Conservation (phyloP, 1,140 invertebrate genomes). For the Leptinotarsa undecemlineata region DNA sequence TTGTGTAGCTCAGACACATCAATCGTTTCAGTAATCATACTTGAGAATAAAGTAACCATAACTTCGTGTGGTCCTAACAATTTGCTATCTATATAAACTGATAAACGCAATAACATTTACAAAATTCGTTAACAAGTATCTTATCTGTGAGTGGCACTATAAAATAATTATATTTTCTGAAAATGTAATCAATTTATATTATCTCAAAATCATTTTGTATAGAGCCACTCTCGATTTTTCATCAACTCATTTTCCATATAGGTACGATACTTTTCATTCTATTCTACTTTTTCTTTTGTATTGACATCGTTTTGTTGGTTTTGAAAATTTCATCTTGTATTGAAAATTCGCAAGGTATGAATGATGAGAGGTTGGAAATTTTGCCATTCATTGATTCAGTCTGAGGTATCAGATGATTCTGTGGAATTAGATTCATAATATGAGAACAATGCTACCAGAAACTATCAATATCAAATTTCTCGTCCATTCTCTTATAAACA, state of each 20-base stretch:
- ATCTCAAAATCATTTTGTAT: neutral
- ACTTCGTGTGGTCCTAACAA: conserved; percentile 17
- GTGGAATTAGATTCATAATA: too few species aligned
- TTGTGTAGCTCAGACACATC: neutral
- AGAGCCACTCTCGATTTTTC: neutral
- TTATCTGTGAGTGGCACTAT: neutral
- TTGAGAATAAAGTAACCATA: neutral
- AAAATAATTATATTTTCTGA: neutral
- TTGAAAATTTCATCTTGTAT: conserved; percentile 4
- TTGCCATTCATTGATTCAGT: neutral
- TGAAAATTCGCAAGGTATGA: neutral
- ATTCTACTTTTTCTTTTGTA: conserved; percentile 37
- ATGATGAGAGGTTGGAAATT: neutral
- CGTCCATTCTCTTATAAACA: too few species aligned
- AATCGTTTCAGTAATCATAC: neutral
- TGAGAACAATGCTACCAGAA: too few species aligned
- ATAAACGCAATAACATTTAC: conserved; percentile 19
- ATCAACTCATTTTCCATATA: neutral
- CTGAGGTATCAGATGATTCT: neutral
- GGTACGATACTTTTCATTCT: conserved; percentile 15
- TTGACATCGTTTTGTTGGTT: conserved; percentile 41
- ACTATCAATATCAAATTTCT: too few species aligned
- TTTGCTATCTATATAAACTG: conserved; percentile 20
- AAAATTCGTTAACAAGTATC: conserved; percentile 26
- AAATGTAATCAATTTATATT: neutral